Conservation (phyloP, 2,113 vertebrate species). For the Carassius auratus region DNA sequence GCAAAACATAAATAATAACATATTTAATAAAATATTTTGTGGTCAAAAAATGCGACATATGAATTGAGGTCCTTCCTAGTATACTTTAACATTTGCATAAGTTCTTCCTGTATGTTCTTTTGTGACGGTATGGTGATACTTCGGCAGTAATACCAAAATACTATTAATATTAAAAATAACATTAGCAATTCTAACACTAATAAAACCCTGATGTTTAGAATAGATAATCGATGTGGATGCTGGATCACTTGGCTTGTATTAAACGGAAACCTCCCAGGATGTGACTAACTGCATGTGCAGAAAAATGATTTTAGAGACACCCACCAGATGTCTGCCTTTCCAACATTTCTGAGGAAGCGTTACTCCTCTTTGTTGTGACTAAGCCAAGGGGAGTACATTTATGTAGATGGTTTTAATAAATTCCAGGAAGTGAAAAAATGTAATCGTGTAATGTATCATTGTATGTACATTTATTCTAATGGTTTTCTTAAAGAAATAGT, state of each 20-base stretch:
- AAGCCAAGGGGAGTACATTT: neutral
- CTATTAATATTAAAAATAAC: no score
- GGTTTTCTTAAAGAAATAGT: neutral
- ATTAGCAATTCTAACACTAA: neutral
- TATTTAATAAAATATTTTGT: neutral
- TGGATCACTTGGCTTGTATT: neutral
- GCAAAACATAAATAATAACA: neutral
- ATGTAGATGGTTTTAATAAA: neutral
- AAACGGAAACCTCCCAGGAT: neutral
- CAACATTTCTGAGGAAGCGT: neutral
- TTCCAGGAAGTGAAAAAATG: neutral
- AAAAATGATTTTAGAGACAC: neutral
- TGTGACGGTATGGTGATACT: neutral
- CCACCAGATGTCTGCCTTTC: neutral
- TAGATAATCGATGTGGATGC: neutral
- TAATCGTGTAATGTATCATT: neutral
- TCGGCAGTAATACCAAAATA: no score
- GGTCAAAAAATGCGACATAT: neutral
- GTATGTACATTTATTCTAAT: neutral
- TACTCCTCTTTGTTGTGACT: neutral
- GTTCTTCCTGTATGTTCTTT: neutral
- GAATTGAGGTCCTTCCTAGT: neutral
- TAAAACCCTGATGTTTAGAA: neutral
- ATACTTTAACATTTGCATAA: neutral
- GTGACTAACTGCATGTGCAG: slow-evolving; percentile 27